phyloP scores from a whole-genome alignment of 2,797 vertebrate species.

The Dicrostonyx torquatus region DNA sequence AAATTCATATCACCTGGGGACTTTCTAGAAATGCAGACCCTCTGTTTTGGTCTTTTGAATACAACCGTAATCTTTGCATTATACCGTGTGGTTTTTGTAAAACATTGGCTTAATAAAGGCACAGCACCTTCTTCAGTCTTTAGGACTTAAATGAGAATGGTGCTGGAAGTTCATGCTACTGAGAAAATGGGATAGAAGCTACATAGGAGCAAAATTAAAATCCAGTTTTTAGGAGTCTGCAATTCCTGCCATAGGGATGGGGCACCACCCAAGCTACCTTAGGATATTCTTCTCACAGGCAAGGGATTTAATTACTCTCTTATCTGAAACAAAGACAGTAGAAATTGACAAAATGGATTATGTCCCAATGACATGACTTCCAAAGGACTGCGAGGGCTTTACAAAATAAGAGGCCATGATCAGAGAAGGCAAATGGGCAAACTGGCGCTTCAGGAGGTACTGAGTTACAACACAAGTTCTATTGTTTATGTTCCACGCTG shows the following conservation, averaged over 20 bases:
- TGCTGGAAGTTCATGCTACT: not conserved
- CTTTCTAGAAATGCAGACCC: not conserved
- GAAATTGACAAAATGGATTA: not conserved
- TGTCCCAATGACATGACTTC: not conserved
- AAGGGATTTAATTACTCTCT: not conserved
- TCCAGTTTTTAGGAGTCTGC: not conserved
- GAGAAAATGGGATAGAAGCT: not conserved
- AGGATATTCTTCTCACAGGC: not conserved
- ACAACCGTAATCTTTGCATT: conserved; percentile 15
- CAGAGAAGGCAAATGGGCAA: not conserved
- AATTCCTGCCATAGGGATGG: not conserved
- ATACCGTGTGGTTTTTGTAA: not conserved
- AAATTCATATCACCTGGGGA: not conserved
- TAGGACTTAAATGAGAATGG: not conserved
- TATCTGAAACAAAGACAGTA: not conserved
- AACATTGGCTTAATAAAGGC: not conserved
- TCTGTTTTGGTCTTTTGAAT: not conserved
- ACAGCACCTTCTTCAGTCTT: not conserved
- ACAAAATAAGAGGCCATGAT: not conserved
- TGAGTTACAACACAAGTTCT: not conserved
- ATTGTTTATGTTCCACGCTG: not conserved
- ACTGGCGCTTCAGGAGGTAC: not conserved
- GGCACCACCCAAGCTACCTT: not conserved
- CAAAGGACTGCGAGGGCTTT: not conserved
- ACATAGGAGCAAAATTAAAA: not conserved